Percentiles rank a stretch among this genome's conserved stretches.
Evolutionary conservation across 2,888 invertebrate genomes (phyloP).

Genomic region (Megastigmus dorsalis): DNA sequence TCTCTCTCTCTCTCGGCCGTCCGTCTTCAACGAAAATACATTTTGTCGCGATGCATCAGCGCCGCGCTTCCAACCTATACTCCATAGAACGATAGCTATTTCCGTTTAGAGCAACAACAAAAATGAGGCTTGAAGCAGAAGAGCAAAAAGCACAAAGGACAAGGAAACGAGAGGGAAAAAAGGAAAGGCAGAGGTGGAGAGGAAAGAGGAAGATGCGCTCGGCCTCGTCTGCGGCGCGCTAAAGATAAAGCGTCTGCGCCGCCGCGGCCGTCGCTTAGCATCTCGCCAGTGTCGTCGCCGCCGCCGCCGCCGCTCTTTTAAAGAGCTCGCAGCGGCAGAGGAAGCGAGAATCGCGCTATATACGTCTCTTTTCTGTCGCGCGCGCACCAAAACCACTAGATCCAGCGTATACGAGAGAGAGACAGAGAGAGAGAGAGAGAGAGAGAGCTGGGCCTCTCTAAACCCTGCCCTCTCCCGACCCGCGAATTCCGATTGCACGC

Average conservation of each 20-base stretch:
- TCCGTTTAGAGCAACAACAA: constrained; percentile 65
- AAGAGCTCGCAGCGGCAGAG: too few relatives aligned
- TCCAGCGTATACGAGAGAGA: too few relatives aligned
- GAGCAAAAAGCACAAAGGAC: neutral
- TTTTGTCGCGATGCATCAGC: constrained; percentile 63
- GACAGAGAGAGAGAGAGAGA: too few relatives aligned
- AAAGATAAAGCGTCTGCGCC: constrained; percentile 52
- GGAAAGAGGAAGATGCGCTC: constrained; percentile 8
- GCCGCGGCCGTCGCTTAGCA: neutral
- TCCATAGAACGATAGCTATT: constrained; percentile 72
- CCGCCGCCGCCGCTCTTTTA: too few relatives aligned
- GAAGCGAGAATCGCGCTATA: too few relatives aligned
- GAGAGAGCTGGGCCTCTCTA: too few relatives aligned
- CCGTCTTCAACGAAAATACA: constrained; percentile 62
- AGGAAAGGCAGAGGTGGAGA: constrained; percentile 45
- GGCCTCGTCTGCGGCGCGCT: constrained; percentile 25
- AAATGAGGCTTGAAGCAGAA: constrained; percentile 51
- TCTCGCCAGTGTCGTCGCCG: too few relatives aligned
- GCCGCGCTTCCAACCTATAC: constrained; percentile 59
- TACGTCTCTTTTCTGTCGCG: too few relatives aligned
- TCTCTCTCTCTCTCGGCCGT: too few relatives aligned
- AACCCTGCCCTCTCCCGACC: too few relatives aligned
- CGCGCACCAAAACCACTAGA: too few relatives aligned
- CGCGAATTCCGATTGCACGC: constrained; percentile 35
- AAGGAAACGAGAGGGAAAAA: neutral